Percentiles rank a stretch among this genome's conserved stretches.
Conservation (phyloP, 2,888 invertebrate species). For the Sicus ferrugineus region DNA sequence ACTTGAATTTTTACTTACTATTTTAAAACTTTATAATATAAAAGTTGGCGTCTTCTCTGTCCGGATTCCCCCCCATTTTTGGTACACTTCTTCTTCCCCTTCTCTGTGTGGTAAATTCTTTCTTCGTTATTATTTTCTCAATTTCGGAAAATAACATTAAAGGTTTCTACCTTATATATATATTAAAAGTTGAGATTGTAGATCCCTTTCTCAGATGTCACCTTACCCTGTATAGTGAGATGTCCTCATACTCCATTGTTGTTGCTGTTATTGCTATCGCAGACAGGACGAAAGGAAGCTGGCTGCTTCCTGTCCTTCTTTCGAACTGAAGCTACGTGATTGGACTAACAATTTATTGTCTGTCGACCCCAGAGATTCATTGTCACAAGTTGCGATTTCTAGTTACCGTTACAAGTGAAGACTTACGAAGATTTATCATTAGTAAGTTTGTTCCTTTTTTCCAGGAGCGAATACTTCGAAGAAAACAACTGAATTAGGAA, state of each 20-base stretch:
- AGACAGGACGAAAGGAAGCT: background rate
- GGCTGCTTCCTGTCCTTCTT: conserved; percentile 6
- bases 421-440: conserved; percentile 12
- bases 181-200: no score
- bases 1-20: no score
- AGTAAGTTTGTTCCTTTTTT: background rate
- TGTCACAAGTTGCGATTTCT: conserved; percentile 36
- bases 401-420: conserved; percentile 13
- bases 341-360: conserved; percentile 61
- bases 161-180: no score
- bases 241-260: background rate
- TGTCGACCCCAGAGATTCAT: conserved; percentile 43
- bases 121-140: no score
- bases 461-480: background rate
- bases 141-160: no score
- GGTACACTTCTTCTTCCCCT: no score
- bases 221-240: background rate
- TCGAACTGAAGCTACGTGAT: conserved; percentile 58
- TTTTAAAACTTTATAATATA: no score
- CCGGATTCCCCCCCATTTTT: no score
- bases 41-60: no score
- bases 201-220: background rate
- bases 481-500: no score
- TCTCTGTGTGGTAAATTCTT: no score
- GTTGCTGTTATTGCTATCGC: background rate